Evolutionary conservation across 2,888 invertebrate genomes (phyloP).

Genomic region (Hirtodrosophila trivittata): DNA sequence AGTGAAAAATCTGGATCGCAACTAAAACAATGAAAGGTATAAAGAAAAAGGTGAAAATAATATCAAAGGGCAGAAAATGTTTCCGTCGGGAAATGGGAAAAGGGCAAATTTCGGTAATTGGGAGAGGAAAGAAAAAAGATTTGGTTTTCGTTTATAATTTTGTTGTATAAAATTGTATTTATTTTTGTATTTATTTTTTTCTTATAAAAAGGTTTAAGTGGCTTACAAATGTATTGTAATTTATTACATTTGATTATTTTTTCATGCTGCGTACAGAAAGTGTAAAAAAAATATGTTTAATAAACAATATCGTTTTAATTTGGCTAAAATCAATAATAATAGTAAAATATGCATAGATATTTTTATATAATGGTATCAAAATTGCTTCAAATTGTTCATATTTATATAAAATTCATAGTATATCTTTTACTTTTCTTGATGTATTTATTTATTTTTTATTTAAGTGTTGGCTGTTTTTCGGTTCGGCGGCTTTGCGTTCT

Average conservation of each 20-base stretch:
- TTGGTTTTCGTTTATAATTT: neutral
- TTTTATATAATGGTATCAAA: slow-evolving; percentile 62
- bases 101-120: too few species aligned
- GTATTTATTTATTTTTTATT: slow-evolving; percentile 20
- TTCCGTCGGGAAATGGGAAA: too few species aligned
- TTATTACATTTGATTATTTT: slow-evolving; percentile 56
- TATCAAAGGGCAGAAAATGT: too few species aligned
- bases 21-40: too few species aligned
- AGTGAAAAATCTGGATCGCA: too few species aligned
- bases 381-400: slow-evolving; percentile 48
- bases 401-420: slow-evolving; percentile 20
- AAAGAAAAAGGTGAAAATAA: too few species aligned
- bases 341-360: slow-evolving; percentile 52
- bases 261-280: slow-evolving; percentile 38
- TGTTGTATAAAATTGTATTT: slow-evolving; percentile 75
- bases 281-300: slow-evolving; percentile 34
- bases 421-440: slow-evolving; percentile 23
- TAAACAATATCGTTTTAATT: slow-evolving; percentile 57
- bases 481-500: slow-evolving; percentile 58
- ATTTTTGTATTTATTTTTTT: slow-evolving; percentile 54
- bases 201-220: slow-evolving; percentile 62
- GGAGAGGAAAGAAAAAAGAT: neutral
- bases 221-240: slow-evolving; percentile 55
- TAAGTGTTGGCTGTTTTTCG: slow-evolving; percentile 23
- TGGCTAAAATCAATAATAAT: slow-evolving; percentile 71